Evolutionary conservation across 1,140 invertebrate species (phyloP).

Genomic region (Chymomyza costata): DNA sequence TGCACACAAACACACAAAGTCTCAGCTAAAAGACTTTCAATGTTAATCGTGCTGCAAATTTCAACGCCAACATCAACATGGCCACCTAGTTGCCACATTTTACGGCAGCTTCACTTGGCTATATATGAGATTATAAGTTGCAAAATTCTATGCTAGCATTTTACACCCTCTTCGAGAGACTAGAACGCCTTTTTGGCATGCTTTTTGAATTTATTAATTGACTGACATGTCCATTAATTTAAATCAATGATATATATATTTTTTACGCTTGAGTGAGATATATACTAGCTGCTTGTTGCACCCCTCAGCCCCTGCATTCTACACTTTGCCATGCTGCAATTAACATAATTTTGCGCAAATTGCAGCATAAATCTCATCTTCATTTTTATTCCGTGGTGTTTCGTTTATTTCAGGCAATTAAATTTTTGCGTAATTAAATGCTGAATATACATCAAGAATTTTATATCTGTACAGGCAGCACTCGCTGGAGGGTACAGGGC

Average conservation of each 20-base stretch:
- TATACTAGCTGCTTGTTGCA: constrained; percentile 17
- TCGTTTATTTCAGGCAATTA: constrained; percentile 54
- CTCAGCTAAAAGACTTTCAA: too few relatives aligned
- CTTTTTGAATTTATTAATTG: constrained; percentile 74
- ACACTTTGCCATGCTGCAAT: constrained; percentile 31
- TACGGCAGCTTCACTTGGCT: too few relatives aligned
- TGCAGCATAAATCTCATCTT: constrained; percentile 65
- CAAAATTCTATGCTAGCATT: too few relatives aligned
- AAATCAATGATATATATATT: constrained; percentile 66
- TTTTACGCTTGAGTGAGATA: constrained; percentile 43
- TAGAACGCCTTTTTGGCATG: constrained; percentile 37
- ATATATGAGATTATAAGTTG: too few relatives aligned
- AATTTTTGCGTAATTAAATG: constrained; percentile 55
- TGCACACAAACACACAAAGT: too few relatives aligned
- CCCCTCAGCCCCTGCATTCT: constrained; percentile 8
- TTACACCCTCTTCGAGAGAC: not conserved
- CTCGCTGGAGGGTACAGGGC: not conserved
- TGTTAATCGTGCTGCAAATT: too few relatives aligned
- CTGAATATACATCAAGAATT: constrained; percentile 23
- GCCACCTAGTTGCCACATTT: too few relatives aligned
- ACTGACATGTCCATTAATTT: constrained; percentile 74
- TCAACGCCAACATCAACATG: too few relatives aligned
- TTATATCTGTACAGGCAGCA: constrained; percentile 19
- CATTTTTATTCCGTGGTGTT: constrained; percentile 57
- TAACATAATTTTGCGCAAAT: constrained; percentile 68